These are phyloP conservation scores for Ornithoptera priamus DNA, from an alignment of 2,888 invertebrate species.

Conservation along the genomic window DNA sequence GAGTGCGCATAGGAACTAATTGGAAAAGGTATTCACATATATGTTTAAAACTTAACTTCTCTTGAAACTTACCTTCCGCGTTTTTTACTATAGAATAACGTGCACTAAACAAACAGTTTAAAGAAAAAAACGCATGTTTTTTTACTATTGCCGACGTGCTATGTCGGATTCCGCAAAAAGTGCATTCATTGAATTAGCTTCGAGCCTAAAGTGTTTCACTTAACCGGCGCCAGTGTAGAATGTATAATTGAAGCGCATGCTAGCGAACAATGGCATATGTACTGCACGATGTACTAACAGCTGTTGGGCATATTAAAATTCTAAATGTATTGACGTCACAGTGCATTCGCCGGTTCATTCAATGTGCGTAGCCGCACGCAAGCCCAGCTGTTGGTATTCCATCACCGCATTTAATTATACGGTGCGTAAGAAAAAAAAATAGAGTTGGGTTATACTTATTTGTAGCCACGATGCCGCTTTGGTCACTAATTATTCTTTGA, in stretches of 20 bases:
- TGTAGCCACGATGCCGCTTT: no score
- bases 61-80: no score
- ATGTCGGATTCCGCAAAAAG: background rate
- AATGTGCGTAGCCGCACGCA: conserved; percentile 35
- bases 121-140: no score
- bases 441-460: no score
- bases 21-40: background rate
- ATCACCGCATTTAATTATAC: background rate
- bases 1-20: background rate
- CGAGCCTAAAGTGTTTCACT: conserved; percentile 38
- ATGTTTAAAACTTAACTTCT: no score
- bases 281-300: conserved; percentile 42
- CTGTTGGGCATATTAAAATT: conserved; percentile 58
- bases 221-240: conserved; percentile 39
- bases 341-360: conserved; percentile 38
- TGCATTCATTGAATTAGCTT: conserved; percentile 14
- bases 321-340: conserved; percentile 50
- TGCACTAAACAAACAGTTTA: no score
- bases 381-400: conserved; percentile 10
- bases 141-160: background rate
- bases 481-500: no score
- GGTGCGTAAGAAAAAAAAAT: background rate
- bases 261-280: conserved; percentile 59
- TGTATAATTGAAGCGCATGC: conserved; percentile 13
- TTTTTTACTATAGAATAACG: no score